phyloP scores from a whole-genome alignment of 1,140 invertebrate genomes.

The Papilio xuthus region DNA sequence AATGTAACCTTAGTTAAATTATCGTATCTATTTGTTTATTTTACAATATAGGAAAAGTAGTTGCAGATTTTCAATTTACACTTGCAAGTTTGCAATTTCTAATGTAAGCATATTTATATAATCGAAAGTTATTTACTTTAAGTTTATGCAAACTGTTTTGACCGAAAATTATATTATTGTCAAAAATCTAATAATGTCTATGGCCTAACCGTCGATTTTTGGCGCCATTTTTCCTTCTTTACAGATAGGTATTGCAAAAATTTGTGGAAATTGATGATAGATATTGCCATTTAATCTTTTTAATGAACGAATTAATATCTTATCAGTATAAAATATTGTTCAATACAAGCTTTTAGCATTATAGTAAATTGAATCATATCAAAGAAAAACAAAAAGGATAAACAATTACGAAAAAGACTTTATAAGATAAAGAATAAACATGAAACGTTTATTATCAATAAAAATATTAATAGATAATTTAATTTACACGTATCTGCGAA shows the following conservation, averaged over 20 bases:
- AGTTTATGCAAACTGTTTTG: background rate
- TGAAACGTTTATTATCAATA: background rate
- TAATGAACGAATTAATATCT: slow-evolving; percentile 2
- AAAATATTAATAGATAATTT: background rate
- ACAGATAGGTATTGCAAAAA: background rate
- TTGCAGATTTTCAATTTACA: background rate
- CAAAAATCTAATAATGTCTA: too few relatives aligned
- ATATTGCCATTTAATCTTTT: background rate
- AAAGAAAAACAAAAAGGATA: slow-evolving; percentile 16
- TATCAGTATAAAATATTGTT: slow-evolving; percentile 6
- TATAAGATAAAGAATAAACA: background rate
- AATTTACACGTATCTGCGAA: background rate
- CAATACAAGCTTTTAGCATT: slow-evolving; percentile 23
- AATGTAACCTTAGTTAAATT: too few relatives aligned
- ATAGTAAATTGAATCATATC: slow-evolving; percentile 13
- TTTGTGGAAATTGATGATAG: background rate
- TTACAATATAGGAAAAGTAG: background rate
- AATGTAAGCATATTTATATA: background rate
- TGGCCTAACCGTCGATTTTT: background rate
- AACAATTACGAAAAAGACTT: background rate
- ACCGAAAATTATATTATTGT: background rate
- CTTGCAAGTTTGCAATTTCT: background rate
- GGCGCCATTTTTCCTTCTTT: background rate
- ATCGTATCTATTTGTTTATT: background rate
- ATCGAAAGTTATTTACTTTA: slow-evolving; percentile 2